Evolutionary conservation across 2,888 invertebrate species (phyloP), one percentile per base, ranked within the genome.

Genomic region (Copidosoma aretas): DNA sequence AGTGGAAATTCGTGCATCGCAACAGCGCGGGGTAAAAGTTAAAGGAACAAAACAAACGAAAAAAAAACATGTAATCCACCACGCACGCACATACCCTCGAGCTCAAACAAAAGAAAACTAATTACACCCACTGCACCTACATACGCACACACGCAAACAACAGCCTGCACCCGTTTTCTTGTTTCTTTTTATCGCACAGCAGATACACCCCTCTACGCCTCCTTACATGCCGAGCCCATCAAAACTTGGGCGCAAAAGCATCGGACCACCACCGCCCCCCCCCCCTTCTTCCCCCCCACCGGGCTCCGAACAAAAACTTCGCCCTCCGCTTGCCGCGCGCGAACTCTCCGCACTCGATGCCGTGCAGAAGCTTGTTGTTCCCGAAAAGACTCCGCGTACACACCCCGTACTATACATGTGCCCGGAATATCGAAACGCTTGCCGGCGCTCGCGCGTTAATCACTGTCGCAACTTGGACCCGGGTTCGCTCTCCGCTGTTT

Each of bases 381-480:
- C 17, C 3, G 15, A 46, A 46, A 46, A 46, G 32, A 32, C 4
- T 32, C 32, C 32, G 32, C 8, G 8, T 32, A 32, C 32, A 32
- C 32, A 8, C 32, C 32, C 32, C 32, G 32, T 3, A 3, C 32
- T 12, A 12, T 46, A 14, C 12, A 14, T 46, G 43, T 15, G 43
- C 15, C 41, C 10, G 41, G 43, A 8, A 32, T 32, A 32, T 32
- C 8, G 8, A 8, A 32, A 8, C 32, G 32, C 32, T 5, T 8
- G 15, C 43, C 2, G 43, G 41, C 46, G 22, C n/a, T 19, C 41
- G 21, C 56, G 57, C 71, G 67, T 69, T 69, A 73, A 73, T 71
- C 69, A 71, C 60, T 68, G 67, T 67, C 68, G 49, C 61, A 43
- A 64, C 56, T 66, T 32, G 60, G 25, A 59, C 60, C 8, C 32